phyloP scores from a whole-genome alignment of 2,113 vertebrate species.

The Mystacornis crossleyi region DNA sequence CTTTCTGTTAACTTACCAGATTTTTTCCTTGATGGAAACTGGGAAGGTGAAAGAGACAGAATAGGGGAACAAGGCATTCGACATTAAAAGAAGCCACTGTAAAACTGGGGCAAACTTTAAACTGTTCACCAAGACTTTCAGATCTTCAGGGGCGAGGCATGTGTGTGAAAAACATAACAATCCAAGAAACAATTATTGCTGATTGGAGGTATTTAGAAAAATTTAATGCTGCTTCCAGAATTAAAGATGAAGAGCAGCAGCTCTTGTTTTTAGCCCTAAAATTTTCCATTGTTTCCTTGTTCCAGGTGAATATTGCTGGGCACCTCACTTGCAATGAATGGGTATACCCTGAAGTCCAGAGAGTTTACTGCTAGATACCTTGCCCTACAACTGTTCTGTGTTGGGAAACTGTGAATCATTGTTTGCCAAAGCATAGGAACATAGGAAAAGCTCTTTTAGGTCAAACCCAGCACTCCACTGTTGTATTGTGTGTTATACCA shows the following conservation, averaged over 20 bases:
- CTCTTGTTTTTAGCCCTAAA: not conserved
- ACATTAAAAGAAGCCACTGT: not conserved
- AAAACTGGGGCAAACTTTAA: not conserved
- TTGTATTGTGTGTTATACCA: not conserved
- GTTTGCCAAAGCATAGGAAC: not conserved
- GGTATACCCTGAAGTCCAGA: not conserved
- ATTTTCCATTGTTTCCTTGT: not conserved
- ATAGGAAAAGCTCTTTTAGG: not conserved
- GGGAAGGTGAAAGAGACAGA: not conserved
- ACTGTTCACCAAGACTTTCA: not conserved
- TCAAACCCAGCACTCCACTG: not conserved
- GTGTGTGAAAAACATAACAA: not conserved
- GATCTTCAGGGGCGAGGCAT: not conserved
- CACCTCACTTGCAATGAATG: not conserved
- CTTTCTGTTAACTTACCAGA: not conserved
- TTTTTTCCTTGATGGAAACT: not conserved
- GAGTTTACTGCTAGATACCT: not conserved
- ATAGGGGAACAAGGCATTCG: not conserved
- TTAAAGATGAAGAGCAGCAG: not conserved
- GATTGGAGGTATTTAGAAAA: not conserved
- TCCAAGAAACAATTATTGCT: not conserved
- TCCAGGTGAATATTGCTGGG: not conserved
- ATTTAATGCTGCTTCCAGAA: not conserved
- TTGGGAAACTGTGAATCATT: conserved; percentile 13
- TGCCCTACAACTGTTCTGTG: not conserved